Base-by-base conservation (phyloP, 1,140 invertebrate species). In the Plutomurus gul region DNA sequence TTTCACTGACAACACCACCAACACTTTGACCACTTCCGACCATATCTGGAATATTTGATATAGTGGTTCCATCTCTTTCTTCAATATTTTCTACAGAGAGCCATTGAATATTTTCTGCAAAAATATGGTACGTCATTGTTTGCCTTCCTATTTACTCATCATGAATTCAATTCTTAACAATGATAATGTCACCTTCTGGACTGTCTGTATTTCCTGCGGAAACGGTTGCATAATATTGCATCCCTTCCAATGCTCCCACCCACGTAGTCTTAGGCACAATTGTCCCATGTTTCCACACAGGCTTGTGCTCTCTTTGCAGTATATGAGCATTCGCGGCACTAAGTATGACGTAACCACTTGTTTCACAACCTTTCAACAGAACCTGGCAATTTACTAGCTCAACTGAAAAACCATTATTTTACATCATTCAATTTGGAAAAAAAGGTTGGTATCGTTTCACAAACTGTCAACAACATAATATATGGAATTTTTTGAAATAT, bases 141-240 rank as follows among this genome's bases (percentile, higher is more conserved):
- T n/a, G n/a, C n/a, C n/a, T n/a, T n/a, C n/a, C n/a, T n/a, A n/a
- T n/a, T n/a, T n/a, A n/a, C n/a, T n/a, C n/a, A n/a, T n/a, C n/a
- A n/a, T n/a, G n/a, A n/a, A n/a, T n/a, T n/a, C n/a, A n/a, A n/a
- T n/a, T n/a, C n/a, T n/a, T n/a, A n/a, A n/a, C n/a, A n/a, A n/a
- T n/a, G n/a, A n/a, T n/a, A 56, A 71, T 30, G 81, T 83, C 85
- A 87, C 86, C 86, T 84, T 87, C 87, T 51, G 85, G 77, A 13
- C 86, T 84, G 87, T 94, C 93, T 43, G 91, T 90, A 84, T 94
- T 92, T 13, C 93, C 93, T 40, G 93, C 92, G 86, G 93, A 95
- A 30, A 98, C 96, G 33, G 96, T 98, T 2, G 96, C 96, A 88
- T 99, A 99, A 88, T 99, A 99, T 90, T 98, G 96, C 96, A 99